phyloP scores from a whole-genome alignment of 2,113 vertebrate genomes.

The Aleadryas rufinucha region DNA sequence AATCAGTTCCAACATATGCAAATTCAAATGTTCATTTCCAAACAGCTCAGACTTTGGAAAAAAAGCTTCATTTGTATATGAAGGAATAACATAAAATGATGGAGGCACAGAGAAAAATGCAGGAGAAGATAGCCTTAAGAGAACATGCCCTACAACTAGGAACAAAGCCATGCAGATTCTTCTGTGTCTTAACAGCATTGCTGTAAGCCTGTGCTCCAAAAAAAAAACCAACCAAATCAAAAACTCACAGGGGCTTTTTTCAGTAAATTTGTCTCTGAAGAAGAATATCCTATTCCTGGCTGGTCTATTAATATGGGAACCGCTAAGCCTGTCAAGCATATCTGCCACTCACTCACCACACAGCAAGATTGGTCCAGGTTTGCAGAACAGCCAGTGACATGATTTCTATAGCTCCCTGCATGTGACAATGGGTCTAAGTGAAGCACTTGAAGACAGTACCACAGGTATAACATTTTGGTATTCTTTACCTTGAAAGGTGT shows the following conservation, averaged over 20 bases:
- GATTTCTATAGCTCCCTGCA: not conserved
- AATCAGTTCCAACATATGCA: constrained; percentile 40
- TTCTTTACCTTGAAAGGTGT: not conserved
- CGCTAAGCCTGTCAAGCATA: not conserved
- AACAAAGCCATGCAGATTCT: not conserved
- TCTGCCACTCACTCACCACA: not conserved
- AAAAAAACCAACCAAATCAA: not conserved
- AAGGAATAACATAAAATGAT: not conserved
- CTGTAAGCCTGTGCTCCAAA: not conserved
- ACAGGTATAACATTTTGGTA: not conserved
- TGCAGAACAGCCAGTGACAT: not conserved
- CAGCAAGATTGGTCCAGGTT: not conserved
- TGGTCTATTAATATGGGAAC: not conserved
- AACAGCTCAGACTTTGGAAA: not conserved
- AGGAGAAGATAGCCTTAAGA: not conserved
- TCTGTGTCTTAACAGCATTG: not conserved
- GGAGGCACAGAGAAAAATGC: not conserved
- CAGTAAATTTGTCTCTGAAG: not conserved
- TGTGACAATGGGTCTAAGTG: not conserved
- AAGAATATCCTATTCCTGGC: not conserved
- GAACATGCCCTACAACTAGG: not conserved
- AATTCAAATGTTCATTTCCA: constrained; percentile 35
- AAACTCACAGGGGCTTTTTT: not conserved
- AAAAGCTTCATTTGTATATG: not conserved
- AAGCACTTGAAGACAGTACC: not conserved